These are phyloP conservation scores for Melangyna quadrimaculata DNA, from an alignment of 2,888 invertebrate species.

Conservation along the genomic window DNA sequence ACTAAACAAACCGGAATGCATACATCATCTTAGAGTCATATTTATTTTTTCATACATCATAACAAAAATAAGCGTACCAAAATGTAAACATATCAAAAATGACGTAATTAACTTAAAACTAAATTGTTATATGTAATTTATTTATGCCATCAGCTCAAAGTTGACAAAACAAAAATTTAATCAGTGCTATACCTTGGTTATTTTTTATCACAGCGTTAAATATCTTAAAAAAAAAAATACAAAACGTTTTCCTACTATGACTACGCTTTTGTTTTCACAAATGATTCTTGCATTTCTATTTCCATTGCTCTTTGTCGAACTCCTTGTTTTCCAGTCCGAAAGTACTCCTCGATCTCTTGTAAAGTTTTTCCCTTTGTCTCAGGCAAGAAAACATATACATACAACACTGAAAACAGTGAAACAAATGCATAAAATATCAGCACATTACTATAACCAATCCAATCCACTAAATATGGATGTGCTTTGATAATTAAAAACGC, in stretches of 20 bases:
- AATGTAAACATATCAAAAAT: too few species aligned
- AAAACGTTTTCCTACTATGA: background rate
- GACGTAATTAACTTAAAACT: too few species aligned
- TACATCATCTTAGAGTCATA: too few species aligned
- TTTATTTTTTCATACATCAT: too few species aligned
- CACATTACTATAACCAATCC: constrained; percentile 83
- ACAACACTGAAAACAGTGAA: constrained; percentile 83
- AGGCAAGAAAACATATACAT: constrained; percentile 84
- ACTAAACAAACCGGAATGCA: too few species aligned
- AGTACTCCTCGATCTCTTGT: constrained; percentile 85
- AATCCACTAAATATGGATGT: constrained; percentile 84
- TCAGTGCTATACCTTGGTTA: too few species aligned
- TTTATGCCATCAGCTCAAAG: too few species aligned
- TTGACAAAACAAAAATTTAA: too few species aligned
- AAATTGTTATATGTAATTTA: too few species aligned
- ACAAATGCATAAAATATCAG: constrained; percentile 85
- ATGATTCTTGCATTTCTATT: constrained; percentile 75
- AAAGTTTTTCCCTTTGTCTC: constrained; percentile 87
- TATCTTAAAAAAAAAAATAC: background rate
- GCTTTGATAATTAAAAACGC: constrained; percentile 87
- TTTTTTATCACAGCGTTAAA: background rate
- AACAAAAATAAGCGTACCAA: too few species aligned
- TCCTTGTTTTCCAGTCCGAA: constrained; percentile 71
- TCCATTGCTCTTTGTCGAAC: constrained; percentile 18
- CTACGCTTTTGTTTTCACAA: background rate